Base-by-base conservation (phyloP, 2,888 invertebrate species). In the Ceriagrion tenellum region DNA sequence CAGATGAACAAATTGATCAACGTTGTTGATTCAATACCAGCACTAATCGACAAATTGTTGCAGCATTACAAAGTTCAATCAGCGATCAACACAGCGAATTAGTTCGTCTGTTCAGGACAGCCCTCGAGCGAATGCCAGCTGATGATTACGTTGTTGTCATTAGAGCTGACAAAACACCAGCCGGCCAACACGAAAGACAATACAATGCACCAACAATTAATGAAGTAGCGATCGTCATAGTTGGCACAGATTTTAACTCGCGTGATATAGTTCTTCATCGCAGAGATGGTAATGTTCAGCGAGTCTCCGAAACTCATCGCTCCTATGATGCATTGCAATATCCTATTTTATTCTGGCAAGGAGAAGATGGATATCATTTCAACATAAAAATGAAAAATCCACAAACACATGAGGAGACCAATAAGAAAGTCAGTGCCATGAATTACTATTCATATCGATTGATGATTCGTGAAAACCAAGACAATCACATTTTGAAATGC, bases 91-190 rank as follows among this genome's bases (percentile, higher is more conserved):
- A 95, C 40, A 95, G 74, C 40, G 69, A 74, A 89, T n/a, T n/a
- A 95, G 20, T 40, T 69, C 30, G 40, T 30, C 23, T 30, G 13
- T 26, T 90, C 26, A 59, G 55, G 18, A 96, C 96, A 12, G 96
- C 96, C 12, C 88, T 96, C 95, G 96, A 96, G 30, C 96, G 95
- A 95, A 96, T 95, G 95, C 96, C 96, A 12, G 88, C 89, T 16
- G 96, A 96, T 35, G 88, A 96, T 90, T 96, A 96, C 88, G 96
- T 96, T 89, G 90, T 96, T 16, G 96, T 96, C 0, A 96, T 96
- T 0, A 96, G 96, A 95, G 95, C 96, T 35, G 96, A 96, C 55
- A 91, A 59, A 88, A 81, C 88, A n/a, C n/a, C n/a, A n/a, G n/a
- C n/a, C n/a, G n/a, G n/a, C n/a, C n/a, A n/a, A n/a, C n/a, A n/a